Evolutionary conservation across 1,140 invertebrate genomes (phyloP), one percentile per base, ranked within the genome.

Genomic region (Drosophila subobscura): DNA sequence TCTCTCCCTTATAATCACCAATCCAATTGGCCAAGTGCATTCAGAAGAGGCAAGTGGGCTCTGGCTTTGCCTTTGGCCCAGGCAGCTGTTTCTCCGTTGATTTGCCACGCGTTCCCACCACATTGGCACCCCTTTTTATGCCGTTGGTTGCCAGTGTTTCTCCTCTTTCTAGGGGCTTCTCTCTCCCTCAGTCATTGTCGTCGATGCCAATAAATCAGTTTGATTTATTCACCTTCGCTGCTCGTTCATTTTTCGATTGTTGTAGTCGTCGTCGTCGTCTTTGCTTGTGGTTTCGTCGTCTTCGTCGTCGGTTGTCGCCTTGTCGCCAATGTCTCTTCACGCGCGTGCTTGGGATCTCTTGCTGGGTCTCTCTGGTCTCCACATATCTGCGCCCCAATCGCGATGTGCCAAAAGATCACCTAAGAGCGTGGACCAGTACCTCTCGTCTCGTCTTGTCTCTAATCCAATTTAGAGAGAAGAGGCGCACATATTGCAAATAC

Each of bases 201-300:
- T 63, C 80, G 73, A 59, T 46, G 73, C 64, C 81, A 85, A 86
- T 86, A 86, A 86, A 86, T 86, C 81, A 86, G 77, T 86, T 86
- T 86, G 81, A 86, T 86, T 86, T 86, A 85, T 85, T 86, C 54
- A 80, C 77, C 81, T 80, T 68, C 57, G 63, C 72, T 53, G 58
- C 42, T 71, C 63, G 53, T 65, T 70, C 65, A 56, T 76, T 75
- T 76, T 73, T 49, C 77, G 72, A 80, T 83, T 78, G 79, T 83
- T 83, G 73, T 73, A 63, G 70, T 77, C 37, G 65, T 52, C 44
- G 54, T 68, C 47, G 54, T 51, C 59, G 74, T 77, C 49, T 51
- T 53, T 66, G 76, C 60, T 46, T 66, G 58, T 51, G 70, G 58
- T 37, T 50, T 56, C 37, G 60, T 49, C 41, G 53, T 68, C 70